These are phyloP conservation scores for Clinocottus analis DNA, from an alignment of 2,113 vertebrate species.

Conservation along the genomic window DNA sequence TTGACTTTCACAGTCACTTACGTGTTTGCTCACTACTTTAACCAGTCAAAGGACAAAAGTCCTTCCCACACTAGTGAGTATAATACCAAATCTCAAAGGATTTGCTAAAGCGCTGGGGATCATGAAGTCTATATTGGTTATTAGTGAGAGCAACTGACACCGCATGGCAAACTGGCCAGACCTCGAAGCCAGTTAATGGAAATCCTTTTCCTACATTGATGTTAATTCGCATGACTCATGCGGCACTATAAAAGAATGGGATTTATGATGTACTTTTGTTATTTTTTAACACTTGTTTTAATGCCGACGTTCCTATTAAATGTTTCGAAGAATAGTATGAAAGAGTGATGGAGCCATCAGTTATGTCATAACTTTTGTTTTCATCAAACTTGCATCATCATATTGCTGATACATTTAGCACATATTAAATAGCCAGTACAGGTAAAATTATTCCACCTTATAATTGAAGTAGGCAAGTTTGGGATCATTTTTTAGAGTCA, in stretches of 20 bases:
- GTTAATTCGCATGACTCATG: not conserved
- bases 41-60: conserved; percentile 19
- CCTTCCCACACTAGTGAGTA: conserved; percentile 31
- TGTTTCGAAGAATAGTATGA: not conserved
- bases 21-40: not conserved
- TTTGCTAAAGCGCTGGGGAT: conserved; percentile 48
- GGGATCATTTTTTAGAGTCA: not conserved
- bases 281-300: not conserved
- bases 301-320: not conserved
- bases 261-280: not conserved
- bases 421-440: too few species aligned
- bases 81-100: conserved; percentile 56
- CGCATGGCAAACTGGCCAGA: conserved; percentile 7
- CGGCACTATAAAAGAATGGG: not conserved
- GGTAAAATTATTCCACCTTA: too few species aligned
- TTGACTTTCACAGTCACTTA: not conserved
- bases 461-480: not conserved
- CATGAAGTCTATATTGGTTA: conserved; percentile 57
- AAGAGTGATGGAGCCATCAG: not conserved
- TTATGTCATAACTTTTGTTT: not conserved
- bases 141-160: conserved; percentile 53
- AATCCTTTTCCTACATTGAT: conserved; percentile 9
- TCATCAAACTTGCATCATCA: not conserved
- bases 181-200: conserved; percentile 8
- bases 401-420: not conserved